Evolutionary conservation across 2,888 invertebrate species (phyloP), one percentile per base, ranked within the genome.

Genomic region (Thymelicus sylvestris): DNA sequence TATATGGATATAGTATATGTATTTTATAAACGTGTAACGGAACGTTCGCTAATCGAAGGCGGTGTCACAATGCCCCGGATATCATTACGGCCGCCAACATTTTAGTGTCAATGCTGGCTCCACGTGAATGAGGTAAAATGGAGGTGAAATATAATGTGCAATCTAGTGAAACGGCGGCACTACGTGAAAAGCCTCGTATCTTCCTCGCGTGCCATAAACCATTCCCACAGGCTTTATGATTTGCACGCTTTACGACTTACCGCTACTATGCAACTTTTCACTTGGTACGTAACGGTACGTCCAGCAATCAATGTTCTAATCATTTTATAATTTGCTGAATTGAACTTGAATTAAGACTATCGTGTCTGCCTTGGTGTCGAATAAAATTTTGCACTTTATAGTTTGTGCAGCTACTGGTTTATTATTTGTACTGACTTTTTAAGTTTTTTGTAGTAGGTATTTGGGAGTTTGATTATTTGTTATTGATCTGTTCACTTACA

Each of bases 131-230:
- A 48, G 47, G 59, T 48, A 59, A 64, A 77, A 78, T 75, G 79
- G 76, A 84, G 79, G 81, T 83, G 83, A 84, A 86, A 87, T 86
- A 88, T 86, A 83, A 88, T 86, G 84, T 84, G 87, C 87, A 89
- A 90, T 91, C 87, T 88, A 85, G 81, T 80, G 81, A 78, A 89
- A 89, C 86, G 85, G 84, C 79, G 80, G 81, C 79, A 80, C 80
- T 82, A 78, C 76, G 79, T 78, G 81, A 80, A 83, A 86, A 81
- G 77, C 79, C 82, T 82, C 81, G 79, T 83, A 85, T 89, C 86
- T 82, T 86, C 81, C 81, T 84, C 81, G 90, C 88, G 89, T 91
- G 89, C 74, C 82, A 80, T 87, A 86, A 88, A 87, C 86, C 83
- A 87, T 89, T 88, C 81, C 79, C 77, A 76, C 74, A 75, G 78